These are phyloP conservation scores for Bufotes viridis DNA, from an alignment of 2,797 vertebrate species.

Conservation along the genomic window DNA sequence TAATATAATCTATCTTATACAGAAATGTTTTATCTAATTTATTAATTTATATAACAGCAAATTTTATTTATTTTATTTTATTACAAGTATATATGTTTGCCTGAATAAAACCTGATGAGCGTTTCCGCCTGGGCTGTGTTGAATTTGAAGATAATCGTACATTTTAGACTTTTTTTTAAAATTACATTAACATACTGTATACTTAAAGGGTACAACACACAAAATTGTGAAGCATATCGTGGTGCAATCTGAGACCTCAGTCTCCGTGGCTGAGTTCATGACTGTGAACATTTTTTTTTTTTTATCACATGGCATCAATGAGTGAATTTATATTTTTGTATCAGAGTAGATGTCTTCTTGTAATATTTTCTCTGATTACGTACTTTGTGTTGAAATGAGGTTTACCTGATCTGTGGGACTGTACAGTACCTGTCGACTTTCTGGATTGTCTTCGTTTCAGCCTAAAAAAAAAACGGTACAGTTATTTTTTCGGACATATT, in stretches of 20 bases:
- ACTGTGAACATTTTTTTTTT: slow-evolving; percentile 46
- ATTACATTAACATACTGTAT: neutral
- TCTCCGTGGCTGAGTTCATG: neutral
- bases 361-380: slow-evolving; percentile 50
- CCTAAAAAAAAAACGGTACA: neutral
- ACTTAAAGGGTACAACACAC: slow-evolving; percentile 19
- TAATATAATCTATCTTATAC: slow-evolving; percentile 2
- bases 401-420: slow-evolving; percentile 22
- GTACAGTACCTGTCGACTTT: slow-evolving; percentile 7
- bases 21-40: slow-evolving; percentile 24
- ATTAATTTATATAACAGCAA: slow-evolving; percentile 7
- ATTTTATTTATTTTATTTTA: slow-evolving; percentile 26
- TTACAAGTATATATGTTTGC: slow-evolving; percentile 3
- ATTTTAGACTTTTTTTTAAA: neutral
- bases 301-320: slow-evolving; percentile 21
- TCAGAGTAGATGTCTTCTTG: slow-evolving; percentile 48
- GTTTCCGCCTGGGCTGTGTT: neutral
- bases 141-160: slow-evolving; percentile 10
- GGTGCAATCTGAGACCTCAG: slow-evolving; percentile 12
- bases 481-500: neutral
- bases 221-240: slow-evolving; percentile 15
- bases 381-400: slow-evolving; percentile 31
- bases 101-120: neutral
- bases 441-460: neutral
- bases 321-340: slow-evolving; percentile 53